phyloP scores from a whole-genome alignment of 2,113 vertebrate genomes.

The Regulus satrapa region DNA sequence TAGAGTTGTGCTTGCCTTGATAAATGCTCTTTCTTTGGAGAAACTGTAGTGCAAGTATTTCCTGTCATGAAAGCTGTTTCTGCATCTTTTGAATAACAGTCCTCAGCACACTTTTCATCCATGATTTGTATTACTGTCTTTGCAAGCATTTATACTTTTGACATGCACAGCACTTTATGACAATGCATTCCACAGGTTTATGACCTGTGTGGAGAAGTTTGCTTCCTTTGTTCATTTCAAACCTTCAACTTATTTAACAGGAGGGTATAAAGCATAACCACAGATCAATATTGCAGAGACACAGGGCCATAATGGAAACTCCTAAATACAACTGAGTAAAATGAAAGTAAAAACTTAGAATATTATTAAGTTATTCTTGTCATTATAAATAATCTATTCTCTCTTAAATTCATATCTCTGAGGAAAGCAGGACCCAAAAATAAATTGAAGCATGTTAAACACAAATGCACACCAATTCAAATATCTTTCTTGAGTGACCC shows the following conservation, averaged over 20 bases:
- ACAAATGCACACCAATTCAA: background rate
- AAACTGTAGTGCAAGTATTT: background rate
- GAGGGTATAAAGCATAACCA: background rate
- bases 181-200: background rate
- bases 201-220: background rate
- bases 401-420: background rate
- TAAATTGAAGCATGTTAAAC: background rate
- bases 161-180: background rate
- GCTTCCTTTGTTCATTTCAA: background rate
- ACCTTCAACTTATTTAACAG: background rate
- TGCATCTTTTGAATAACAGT: background rate
- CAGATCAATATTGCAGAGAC: background rate
- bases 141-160: background rate
- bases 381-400: background rate
- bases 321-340: background rate
- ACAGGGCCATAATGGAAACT: background rate
- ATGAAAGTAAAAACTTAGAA: background rate
- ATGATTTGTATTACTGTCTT: background rate
- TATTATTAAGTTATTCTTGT: background rate
- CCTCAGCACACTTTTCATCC: background rate
- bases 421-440: background rate
- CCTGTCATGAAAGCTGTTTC: background rate
- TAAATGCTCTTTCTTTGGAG: background rate
- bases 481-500: background rate
- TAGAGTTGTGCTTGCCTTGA: background rate